Evolutionary conservation across 30 jellyfish, hydroid and myxozoan genomes (phyloP).

Genomic region (Rhopilema esculentum): DNA sequence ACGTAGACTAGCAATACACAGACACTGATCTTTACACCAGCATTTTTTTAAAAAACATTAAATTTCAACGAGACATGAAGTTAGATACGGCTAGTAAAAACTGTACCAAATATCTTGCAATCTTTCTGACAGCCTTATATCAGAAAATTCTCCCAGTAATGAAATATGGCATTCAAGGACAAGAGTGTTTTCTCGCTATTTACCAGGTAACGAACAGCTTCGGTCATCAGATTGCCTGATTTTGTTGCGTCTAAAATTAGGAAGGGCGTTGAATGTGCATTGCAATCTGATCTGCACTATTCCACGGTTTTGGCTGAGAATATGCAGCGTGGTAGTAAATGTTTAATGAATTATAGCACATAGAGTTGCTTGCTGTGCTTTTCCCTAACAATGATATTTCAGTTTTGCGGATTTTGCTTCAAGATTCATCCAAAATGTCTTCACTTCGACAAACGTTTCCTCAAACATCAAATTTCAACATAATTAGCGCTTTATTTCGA

Average conservation of each 20-base stretch:
- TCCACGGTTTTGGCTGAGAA: constrained; percentile 4
- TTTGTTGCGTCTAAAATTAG: not conserved
- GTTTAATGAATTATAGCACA: not conserved
- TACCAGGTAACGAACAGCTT: not conserved
- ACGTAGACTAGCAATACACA: no score
- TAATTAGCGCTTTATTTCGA: not conserved
- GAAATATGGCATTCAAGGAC: no score
- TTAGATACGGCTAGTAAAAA: no score
- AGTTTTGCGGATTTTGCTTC: not conserved
- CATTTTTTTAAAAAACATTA: no score
- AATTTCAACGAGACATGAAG: no score
- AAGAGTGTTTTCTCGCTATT: not conserved
- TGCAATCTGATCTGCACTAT: not conserved
- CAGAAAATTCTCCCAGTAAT: no score
- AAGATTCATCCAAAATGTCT: not conserved
- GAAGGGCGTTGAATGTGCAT: not conserved
- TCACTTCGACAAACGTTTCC: not conserved
- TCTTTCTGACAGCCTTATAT: no score
- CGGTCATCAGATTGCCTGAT: not conserved
- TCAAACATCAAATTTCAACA: not conserved
- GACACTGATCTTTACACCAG: no score
- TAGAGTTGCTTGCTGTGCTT: not conserved
- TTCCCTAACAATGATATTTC: not conserved
- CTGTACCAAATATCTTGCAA: no score
- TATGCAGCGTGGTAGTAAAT: constrained; percentile 1